These are phyloP conservation scores for Microcebus tavaratra DNA, from an alignment of 2,113 vertebrate genomes.

Conservation along the genomic window DNA sequence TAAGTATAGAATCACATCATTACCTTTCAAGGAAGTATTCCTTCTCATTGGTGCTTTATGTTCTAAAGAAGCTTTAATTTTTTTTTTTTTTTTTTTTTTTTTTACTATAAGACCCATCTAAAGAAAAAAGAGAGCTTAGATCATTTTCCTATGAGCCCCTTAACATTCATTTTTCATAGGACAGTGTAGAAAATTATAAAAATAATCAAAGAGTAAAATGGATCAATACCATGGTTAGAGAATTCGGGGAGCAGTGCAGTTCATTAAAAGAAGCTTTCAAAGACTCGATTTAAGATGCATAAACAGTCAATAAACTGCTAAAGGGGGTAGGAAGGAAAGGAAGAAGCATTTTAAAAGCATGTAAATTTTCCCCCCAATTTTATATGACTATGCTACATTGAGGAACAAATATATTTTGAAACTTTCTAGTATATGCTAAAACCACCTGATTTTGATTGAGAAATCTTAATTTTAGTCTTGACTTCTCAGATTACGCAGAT, in stretches of 20 bases:
- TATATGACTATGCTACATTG: not conserved
- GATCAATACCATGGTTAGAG: conserved; percentile 22
- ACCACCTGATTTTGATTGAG: not conserved
- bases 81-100: not conserved
- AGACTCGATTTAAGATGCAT: not conserved
- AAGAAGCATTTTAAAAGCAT: not conserved
- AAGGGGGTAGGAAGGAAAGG: not conserved
- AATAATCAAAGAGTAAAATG: not conserved
- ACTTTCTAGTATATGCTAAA: not conserved
- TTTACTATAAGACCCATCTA: not conserved
- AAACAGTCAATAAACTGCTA: not conserved
- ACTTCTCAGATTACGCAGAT: not conserved
- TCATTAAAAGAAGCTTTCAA: conserved; percentile 22
- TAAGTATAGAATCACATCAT: conserved; percentile 28
- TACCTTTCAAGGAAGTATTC: conserved; percentile 45
- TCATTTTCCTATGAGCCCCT: not conserved
- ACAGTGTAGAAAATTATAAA: conserved; percentile 27
- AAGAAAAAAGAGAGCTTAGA: conserved; percentile 11
- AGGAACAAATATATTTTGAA: not conserved
- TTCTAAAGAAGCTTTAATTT: not conserved
- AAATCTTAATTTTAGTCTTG: conserved; percentile 24
- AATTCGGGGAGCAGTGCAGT: not conserved
- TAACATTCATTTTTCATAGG: not conserved
- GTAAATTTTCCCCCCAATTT: not conserved
- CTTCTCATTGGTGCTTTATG: conserved; percentile 35